Percentiles rank a stretch among this genome's conserved stretches.
Evolutionary conservation across 2,888 invertebrate genomes (phyloP).

Genomic region (Agrotis ipsilon): DNA sequence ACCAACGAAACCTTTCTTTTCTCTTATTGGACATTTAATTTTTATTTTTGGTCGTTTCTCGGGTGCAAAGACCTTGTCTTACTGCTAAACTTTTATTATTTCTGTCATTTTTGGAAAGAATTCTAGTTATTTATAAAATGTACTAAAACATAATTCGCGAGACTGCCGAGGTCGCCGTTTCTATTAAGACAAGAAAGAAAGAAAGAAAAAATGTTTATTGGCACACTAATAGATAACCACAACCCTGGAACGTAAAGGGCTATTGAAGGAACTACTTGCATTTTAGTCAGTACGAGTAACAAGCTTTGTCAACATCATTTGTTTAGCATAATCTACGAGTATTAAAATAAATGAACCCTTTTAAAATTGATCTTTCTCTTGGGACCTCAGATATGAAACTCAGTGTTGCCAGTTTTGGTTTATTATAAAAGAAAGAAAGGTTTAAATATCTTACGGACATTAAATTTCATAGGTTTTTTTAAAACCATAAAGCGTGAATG

Average conservation of each 20-base stretch:
- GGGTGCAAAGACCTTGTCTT: not conserved
- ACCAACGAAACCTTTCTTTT: slow-evolving; percentile 41
- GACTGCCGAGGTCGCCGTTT: too few relatives aligned
- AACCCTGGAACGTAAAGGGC: too few relatives aligned
- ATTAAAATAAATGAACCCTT: not conserved
- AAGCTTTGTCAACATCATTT: not conserved
- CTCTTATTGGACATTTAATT: slow-evolving; percentile 44
- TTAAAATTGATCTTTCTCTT: slow-evolving; percentile 1
- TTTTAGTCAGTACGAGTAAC: too few relatives aligned
- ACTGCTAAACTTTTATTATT: not conserved
- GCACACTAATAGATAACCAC: too few relatives aligned
- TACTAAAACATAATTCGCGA: not conserved
- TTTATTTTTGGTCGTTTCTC: not conserved
- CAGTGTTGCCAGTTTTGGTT: not conserved
- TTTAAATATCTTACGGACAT: not conserved
- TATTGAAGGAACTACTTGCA: too few relatives aligned
- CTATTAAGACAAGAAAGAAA: too few relatives aligned
- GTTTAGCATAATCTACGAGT: too few relatives aligned
- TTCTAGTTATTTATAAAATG: not conserved
- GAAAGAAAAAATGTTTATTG: too few relatives aligned
- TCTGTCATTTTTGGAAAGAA: not conserved
- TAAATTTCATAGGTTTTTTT: not conserved
- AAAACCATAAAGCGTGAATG: not conserved
- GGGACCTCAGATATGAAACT: not conserved
- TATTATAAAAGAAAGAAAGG: not conserved